phyloP scores from a whole-genome alignment of 2,113 vertebrate genomes.

The Gallinago media region DNA sequence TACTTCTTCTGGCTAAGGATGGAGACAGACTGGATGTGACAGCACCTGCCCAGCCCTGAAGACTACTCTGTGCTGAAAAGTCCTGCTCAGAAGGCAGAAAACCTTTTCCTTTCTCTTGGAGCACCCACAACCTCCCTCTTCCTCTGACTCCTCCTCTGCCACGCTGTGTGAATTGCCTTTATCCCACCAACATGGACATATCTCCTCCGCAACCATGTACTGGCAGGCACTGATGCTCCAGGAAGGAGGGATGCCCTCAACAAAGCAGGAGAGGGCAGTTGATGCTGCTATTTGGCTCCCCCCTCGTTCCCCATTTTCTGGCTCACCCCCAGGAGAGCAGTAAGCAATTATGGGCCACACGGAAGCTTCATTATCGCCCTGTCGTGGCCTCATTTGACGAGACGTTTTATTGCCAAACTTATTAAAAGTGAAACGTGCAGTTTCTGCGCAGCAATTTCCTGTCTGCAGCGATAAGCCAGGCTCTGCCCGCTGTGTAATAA shows the following conservation, averaged over 20 bases:
- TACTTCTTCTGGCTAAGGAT: background rate
- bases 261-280: background rate
- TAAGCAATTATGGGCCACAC: conserved; percentile 54
- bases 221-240: accelerated
- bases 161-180: background rate
- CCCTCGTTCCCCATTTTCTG: background rate
- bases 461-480: conserved; percentile 72
- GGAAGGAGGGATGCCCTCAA: background rate
- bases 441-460: conserved; percentile 77
- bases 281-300: background rate
- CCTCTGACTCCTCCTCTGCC: background rate
- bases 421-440: conserved; percentile 75
- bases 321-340: conserved; percentile 50
- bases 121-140: background rate
- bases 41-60: background rate
- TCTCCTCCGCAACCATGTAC: background rate
- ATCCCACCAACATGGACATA: background rate
- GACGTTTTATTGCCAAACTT: conserved; percentile 77
- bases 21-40: background rate
- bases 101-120: background rate
- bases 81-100: background rate
- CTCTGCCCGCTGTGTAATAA: conserved; percentile 69
- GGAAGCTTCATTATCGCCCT: conserved; percentile 75
- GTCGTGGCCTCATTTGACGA: conserved; percentile 72
- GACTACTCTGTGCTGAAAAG: background rate